Base-by-base conservation (phyloP, 1,140 invertebrate species). In the Drosophila truncata region DNA sequence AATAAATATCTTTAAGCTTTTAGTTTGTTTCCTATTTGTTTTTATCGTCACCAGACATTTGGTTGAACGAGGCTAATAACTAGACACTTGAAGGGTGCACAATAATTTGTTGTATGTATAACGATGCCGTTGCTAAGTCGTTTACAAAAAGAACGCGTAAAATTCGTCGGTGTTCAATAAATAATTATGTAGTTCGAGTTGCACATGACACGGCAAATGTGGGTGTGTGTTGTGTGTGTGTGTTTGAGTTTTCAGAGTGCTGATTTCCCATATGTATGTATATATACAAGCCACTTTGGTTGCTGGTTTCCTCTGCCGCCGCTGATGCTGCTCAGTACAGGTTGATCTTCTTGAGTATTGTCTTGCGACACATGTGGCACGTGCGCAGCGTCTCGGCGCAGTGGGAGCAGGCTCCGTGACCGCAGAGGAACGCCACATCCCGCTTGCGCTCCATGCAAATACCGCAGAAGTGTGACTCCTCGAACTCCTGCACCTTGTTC, bases 351-450 rank as follows among this genome's bases (percentile, higher is more conserved):
- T 97, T 97, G 16, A 96, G 95, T 87, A 98, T 98, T 9, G 96
- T 95, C 93, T 97, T 96, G 37, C 98, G 95, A 93, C 97, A 98
- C 97, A 98, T 98, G 93, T 98, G 98, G 94, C 98, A 98, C 9
- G 95, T 96, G 86, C 95, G 95, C 3, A 98, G 93, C 2, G 97
- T 96, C 60, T 96, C 95, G 1, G 97, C 95, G 91, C 98, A 98
- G 54, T 95, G 95, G 33, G 96, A 95, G 93, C 98, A 98, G 7
- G 97, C 96, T 18, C 96, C 96, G 87, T 98, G 98, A 9, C 98
- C 98, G 93, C 98, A 98, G 0, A 98, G 93, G 91, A 98, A 98
- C 2, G 96, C 97, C 9, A 98, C 95, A 87, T 97, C 97, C 37
- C 96, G 93, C 69, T 95, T 94, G 18, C 96, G 93, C 94, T 96